Conservation (phyloP, 2,888 invertebrate genomes). For the Lochmaea capreae region DNA sequence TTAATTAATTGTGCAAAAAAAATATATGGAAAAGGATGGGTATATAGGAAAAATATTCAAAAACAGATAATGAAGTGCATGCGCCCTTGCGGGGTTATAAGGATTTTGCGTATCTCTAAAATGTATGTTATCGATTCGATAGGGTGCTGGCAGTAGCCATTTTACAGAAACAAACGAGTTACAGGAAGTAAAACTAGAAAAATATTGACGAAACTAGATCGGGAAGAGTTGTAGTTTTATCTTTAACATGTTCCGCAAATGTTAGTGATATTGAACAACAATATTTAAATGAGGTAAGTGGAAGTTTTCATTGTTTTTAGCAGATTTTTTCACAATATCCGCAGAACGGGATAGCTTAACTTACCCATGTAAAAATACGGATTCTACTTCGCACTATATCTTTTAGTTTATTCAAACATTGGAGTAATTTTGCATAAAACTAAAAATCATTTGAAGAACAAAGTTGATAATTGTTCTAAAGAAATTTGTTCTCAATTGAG, state of each 20-base stretch:
- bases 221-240: constrained; percentile 18
- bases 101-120: constrained; percentile 57
- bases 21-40: background rate
- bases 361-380: background rate
- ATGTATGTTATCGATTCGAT: constrained; percentile 60
- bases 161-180: constrained; percentile 48
- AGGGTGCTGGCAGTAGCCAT: constrained; percentile 63
- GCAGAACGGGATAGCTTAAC: background rate
- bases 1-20: background rate
- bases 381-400: background rate
- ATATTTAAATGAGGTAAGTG: constrained; percentile 22
- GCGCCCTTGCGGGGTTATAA: constrained; percentile 41
- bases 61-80: constrained; percentile 27
- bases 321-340: constrained; percentile 3
- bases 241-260: constrained; percentile 48
- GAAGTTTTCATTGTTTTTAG: background rate
- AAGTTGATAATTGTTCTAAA: too few relatives aligned
- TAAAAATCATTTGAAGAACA: too few relatives aligned
- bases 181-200: constrained; percentile 21
- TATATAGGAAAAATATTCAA: background rate
- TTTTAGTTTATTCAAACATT: too few relatives aligned
- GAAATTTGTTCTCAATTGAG: too few relatives aligned
- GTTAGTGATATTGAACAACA: constrained; percentile 17
- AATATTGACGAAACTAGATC: constrained; percentile 17
- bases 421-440: too few relatives aligned